Evolutionary conservation across 1,140 invertebrate genomes (phyloP).

Genomic region (Micrasema minimum): DNA sequence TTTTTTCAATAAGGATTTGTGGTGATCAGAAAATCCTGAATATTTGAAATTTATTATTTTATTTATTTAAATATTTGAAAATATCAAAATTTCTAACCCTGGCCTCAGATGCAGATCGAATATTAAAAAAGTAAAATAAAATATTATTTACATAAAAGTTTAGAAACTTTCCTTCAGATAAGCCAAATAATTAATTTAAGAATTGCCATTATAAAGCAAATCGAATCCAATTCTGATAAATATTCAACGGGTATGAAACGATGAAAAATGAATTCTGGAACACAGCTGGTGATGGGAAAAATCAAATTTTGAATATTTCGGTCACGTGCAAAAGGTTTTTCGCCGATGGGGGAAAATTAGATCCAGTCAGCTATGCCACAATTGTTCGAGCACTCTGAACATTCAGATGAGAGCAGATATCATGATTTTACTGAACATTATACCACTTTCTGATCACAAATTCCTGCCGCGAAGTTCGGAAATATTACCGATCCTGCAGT

Average conservation of each 20-base stretch:
- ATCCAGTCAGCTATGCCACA: constrained; percentile 15
- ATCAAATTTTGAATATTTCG: constrained; percentile 19
- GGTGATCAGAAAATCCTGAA: too few species aligned
- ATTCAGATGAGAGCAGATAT: constrained; percentile 32
- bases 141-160: too few species aligned
- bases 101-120: too few species aligned
- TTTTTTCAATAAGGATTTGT: too few species aligned
- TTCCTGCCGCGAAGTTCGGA: constrained; percentile 11
- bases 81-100: too few species aligned
- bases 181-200: constrained; percentile 21
- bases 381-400: constrained; percentile 29
- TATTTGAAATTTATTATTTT: too few species aligned
- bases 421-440: constrained; percentile 16
- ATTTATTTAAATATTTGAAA: too few species aligned
- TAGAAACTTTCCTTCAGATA: too few species aligned
- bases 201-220: constrained; percentile 24
- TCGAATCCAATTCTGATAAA: constrained; percentile 16
- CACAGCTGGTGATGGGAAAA: constrained; percentile 11
- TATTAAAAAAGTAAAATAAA: too few species aligned
- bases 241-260: constrained; percentile 26
- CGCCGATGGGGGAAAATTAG: constrained; percentile 23
- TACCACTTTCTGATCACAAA: not conserved
- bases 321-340: constrained; percentile 23
- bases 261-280: constrained; percentile 30
- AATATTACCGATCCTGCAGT: constrained; percentile 22